Evolutionary conservation across 2,113 vertebrate genomes (phyloP).

Genomic region (Equus przewalskii): DNA sequence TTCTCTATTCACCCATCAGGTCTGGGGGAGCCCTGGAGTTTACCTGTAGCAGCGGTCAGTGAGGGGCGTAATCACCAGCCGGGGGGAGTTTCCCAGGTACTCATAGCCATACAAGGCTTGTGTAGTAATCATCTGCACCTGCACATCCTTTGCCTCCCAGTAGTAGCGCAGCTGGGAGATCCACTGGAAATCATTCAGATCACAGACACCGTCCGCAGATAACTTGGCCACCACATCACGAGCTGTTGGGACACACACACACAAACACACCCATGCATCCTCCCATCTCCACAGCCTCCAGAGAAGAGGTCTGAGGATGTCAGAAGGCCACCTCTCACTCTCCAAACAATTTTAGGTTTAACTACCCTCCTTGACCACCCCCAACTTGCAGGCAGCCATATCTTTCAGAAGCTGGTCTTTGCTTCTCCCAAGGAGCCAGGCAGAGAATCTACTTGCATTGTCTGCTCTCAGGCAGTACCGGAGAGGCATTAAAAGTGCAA

Average conservation of each 20-base stretch:
- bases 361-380: not conserved
- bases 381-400: not conserved
- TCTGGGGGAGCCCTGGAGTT: not conserved
- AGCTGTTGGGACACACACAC: slow-evolving; percentile 84
- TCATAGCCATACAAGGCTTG: slow-evolving; percentile 95
- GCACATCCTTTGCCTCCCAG: slow-evolving; percentile 91
- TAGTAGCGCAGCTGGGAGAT: slow-evolving; percentile 96
- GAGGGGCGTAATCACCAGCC: slow-evolving; percentile 96
- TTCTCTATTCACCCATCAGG: not conserved
- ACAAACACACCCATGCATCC: not conserved
- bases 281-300: not conserved
- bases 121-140: slow-evolving; percentile 95
- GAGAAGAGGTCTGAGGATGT: not conserved
- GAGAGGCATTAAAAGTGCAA: not conserved
- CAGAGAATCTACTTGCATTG: not conserved
- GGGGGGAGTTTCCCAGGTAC: slow-evolving; percentile 95
- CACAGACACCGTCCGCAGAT: slow-evolving; percentile 88
- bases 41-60: slow-evolving; percentile 97
- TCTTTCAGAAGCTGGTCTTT: not conserved
- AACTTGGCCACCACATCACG: slow-evolving; percentile 95
- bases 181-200: slow-evolving; percentile 95
- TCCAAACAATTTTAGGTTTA: not conserved
- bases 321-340: not conserved
- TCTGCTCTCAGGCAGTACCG: not conserved
- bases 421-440: not conserved